phyloP scores from a whole-genome alignment of 2,113 vertebrate species.

The Neofelis nebulosa region DNA sequence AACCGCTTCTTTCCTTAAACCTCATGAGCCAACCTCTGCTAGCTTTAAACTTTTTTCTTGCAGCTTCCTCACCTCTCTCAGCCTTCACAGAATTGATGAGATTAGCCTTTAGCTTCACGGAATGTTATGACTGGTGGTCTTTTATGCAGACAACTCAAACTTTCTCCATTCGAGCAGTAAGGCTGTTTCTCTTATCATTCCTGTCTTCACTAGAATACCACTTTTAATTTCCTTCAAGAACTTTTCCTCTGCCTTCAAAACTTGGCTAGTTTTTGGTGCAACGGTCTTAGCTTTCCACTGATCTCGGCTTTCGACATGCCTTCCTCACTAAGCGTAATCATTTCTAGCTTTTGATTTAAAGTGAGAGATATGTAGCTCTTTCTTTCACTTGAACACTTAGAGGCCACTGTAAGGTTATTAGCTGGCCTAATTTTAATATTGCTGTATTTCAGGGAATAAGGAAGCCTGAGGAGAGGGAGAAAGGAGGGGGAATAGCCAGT shows the following conservation, averaged over 20 bases:
- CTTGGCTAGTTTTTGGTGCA: not conserved
- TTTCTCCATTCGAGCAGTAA: not conserved
- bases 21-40: not conserved
- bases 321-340: not conserved
- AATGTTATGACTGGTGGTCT: not conserved
- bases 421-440: not conserved
- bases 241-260: not conserved
- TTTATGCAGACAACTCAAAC: not conserved
- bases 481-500: not conserved
- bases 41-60: not conserved
- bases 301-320: not conserved
- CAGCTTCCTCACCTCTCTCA: not conserved
- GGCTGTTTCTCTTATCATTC: not conserved
- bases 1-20: not conserved
- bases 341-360: not conserved
- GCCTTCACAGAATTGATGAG: not conserved
- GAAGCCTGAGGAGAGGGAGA: not conserved
- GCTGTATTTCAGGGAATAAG: not conserved
- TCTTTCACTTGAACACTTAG: not conserved
- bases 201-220: not conserved
- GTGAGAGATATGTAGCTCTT: not conserved
- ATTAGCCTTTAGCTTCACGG: not conserved
- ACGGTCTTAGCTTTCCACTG: not conserved
- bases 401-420: not conserved
- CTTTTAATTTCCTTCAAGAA: not conserved